These are phyloP conservation scores for Condylostylus longicornis DNA, from an alignment of 1,140 invertebrate genomes.

Conservation along the genomic window DNA sequence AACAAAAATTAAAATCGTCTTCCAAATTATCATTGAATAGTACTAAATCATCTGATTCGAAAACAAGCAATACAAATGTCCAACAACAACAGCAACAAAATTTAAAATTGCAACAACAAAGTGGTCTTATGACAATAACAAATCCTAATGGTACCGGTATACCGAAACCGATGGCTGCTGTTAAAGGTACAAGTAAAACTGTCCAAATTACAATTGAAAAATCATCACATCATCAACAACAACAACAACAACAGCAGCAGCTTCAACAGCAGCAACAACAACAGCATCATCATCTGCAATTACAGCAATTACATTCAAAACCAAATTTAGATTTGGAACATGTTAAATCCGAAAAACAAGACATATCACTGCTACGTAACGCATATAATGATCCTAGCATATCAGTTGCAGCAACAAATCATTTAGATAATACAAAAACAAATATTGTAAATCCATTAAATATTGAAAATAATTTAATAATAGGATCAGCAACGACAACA, in stretches of 20 bases:
- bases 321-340: background rate
- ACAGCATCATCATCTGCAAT: slow-evolving; percentile 1
- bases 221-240: slow-evolving; percentile 7
- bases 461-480: background rate
- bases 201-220: slow-evolving; percentile 29
- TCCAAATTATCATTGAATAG: slow-evolving; percentile 26
- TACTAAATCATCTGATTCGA: slow-evolving; percentile 22
- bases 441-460: slow-evolving; percentile 24
- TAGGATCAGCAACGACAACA: slow-evolving; percentile 3
- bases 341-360: slow-evolving; percentile 22
- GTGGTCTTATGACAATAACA: slow-evolving; percentile 8
- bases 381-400: slow-evolving; percentile 32
- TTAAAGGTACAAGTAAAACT: slow-evolving; percentile 69
- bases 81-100: no score
- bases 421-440: slow-evolving; percentile 13
- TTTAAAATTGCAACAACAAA: slow-evolving; percentile 16
- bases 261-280: slow-evolving; percentile 9
- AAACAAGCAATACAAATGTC: slow-evolving; percentile 16
- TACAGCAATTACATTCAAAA: background rate
- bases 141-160: slow-evolving; percentile 46
- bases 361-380: slow-evolving; percentile 30
- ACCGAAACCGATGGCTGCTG: slow-evolving; percentile 76
- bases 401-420: slow-evolving; percentile 32
- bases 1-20: slow-evolving; percentile 17
- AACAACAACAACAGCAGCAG: slow-evolving; percentile 5